phyloP scores from a whole-genome alignment of 2,888 invertebrate genomes.

The Amiota minor region DNA sequence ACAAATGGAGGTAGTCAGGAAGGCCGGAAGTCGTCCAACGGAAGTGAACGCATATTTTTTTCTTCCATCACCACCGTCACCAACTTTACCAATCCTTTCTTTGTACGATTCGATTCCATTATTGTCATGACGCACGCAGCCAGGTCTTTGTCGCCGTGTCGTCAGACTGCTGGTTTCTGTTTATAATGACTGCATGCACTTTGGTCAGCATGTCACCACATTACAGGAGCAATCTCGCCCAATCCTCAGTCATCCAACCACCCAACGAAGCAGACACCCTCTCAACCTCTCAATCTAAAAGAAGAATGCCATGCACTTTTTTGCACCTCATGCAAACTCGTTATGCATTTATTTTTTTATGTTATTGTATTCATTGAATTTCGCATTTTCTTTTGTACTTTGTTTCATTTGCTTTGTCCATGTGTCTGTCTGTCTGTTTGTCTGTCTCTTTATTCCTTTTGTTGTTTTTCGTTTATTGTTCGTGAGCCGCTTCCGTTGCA shows the following conservation, averaged over 20 bases:
- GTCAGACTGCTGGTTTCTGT: constrained; percentile 25
- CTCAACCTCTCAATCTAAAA: too few relatives aligned
- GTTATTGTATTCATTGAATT: background rate
- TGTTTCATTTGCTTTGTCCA: background rate
- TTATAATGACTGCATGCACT: constrained; percentile 2
- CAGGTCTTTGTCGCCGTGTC: constrained; percentile 43
- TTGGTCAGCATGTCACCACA: constrained; percentile 8
- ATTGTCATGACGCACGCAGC: constrained; percentile 45
- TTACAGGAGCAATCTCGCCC: background rate
- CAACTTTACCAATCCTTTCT: background rate
- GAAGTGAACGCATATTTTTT: constrained; percentile 42
- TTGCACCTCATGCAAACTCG: background rate
- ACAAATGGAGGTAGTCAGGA: background rate
- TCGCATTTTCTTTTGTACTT: background rate
- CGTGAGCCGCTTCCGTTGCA: constrained; percentile 25
- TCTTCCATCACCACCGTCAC: background rate
- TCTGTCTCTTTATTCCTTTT: constrained; percentile 37
- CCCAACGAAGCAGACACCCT: too few relatives aligned
- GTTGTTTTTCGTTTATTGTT: constrained; percentile 28
- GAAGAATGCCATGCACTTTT: constrained; percentile 3
- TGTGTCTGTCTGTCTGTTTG: background rate
- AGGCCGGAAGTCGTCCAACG: constrained; percentile 18
- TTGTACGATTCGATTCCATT: constrained; percentile 36
- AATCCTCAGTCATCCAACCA: too few relatives aligned
- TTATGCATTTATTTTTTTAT: background rate